Percentiles rank a stretch among this genome's conserved stretches.
Evolutionary conservation across 2,888 invertebrate genomes (phyloP).

Genomic region (Drosophila anceps): DNA sequence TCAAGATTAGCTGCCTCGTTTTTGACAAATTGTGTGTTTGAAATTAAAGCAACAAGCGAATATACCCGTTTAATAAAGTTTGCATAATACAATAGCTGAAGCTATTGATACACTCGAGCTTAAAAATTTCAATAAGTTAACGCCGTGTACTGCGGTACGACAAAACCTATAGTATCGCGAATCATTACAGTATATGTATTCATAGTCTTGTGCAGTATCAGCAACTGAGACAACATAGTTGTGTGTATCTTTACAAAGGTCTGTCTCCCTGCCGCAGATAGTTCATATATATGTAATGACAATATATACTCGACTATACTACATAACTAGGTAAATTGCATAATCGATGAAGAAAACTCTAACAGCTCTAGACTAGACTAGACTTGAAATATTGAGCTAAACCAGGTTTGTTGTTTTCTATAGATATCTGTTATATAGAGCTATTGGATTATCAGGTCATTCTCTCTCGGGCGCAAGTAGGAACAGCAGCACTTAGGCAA

Average conservation of each 20-base stretch:
- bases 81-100: background rate
- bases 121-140: no score
- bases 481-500: constrained; percentile 16
- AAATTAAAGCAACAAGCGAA: background rate
- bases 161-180: no score
- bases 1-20: no score
- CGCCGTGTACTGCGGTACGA: no score
- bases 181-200: no score
- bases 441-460: background rate
- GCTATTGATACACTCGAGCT: background rate
- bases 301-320: background rate
- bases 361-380: background rate
- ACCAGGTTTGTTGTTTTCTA: no score
- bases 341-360: no score
- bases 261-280: background rate
- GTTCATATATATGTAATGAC: background rate
- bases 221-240: background rate
- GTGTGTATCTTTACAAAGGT: background rate
- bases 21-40: no score
- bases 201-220: background rate
- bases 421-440: background rate
- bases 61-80: background rate
- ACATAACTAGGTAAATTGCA: background rate
- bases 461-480: background rate
- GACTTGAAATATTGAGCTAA: no score